Percentiles rank a stretch among this genome's conserved stretches.
phyloP scores from a whole-genome alignment of 2,113 vertebrate species.

The Neotragus pygmaeus region DNA sequence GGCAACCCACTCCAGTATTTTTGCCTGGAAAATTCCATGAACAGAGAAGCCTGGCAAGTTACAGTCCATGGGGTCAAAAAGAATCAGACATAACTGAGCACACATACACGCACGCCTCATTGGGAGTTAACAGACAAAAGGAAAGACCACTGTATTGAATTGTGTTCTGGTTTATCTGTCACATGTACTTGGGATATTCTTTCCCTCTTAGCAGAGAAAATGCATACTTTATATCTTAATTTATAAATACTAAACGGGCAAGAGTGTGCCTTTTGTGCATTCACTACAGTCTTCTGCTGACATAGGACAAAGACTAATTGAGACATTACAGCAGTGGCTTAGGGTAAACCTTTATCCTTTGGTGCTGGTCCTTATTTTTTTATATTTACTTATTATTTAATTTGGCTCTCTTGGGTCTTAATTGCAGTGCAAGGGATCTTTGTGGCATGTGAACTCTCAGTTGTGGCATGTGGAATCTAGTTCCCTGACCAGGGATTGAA shows the following conservation, averaged over 20 bases:
- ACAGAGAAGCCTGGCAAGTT: neutral
- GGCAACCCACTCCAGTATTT: neutral
- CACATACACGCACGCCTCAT: neutral
- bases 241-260: neutral
- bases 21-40: neutral
- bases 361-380: neutral
- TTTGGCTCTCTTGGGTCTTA: neutral
- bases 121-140: neutral
- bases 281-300: neutral
- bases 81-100: neutral
- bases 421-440: neutral
- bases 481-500: neutral
- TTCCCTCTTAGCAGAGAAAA: neutral
- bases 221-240: neutral
- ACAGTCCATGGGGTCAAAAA: neutral
- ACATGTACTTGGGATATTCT: neutral
- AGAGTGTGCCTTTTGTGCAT: neutral
- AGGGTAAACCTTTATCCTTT: neutral
- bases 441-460: neutral
- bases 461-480: neutral
- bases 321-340: neutral
- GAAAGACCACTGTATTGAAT: neutral
- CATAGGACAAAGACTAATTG: neutral
- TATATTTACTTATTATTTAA: neutral
- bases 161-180: neutral